These are phyloP conservation scores for Manis crassicaudata DNA, from an alignment of 2,797 vertebrate genomes.

Conservation along the genomic window DNA sequence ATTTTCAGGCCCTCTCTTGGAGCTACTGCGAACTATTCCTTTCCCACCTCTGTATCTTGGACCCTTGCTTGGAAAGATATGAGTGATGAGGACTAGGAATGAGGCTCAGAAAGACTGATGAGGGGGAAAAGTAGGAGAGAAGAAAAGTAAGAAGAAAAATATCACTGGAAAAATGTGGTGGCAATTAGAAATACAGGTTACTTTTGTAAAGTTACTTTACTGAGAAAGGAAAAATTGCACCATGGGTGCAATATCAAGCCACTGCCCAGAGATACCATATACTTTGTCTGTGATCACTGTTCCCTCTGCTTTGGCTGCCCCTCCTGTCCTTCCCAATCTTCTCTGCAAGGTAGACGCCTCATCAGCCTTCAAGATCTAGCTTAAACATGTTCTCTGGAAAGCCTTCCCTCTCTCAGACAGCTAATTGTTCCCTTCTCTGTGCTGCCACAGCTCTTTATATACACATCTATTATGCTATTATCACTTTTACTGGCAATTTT, in stretches of 20 bases:
- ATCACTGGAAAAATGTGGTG: not conserved
- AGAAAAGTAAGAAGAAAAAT: not conserved
- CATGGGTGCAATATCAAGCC: not conserved
- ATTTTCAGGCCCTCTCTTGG: not conserved
- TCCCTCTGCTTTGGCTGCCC: not conserved
- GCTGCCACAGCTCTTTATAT: constrained; percentile 12
- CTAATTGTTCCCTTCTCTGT: not conserved
- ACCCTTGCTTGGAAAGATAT: not conserved
- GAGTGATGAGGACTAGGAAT: not conserved
- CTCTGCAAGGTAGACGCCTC: constrained; percentile 44
- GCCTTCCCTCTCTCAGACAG: not conserved
- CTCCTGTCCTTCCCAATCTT: not conserved
- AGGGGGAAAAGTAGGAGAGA: not conserved
- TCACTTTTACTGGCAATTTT: constrained; percentile 34
- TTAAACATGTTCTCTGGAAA: not conserved
- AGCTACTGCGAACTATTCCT: not conserved
- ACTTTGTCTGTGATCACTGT: not conserved
- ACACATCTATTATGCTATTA: constrained; percentile 4
- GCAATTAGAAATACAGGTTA: constrained; percentile 13
- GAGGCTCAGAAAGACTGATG: constrained; percentile 4
- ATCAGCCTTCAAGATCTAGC: constrained; percentile 37
- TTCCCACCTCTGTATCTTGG: not conserved
- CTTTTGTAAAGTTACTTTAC: not conserved
- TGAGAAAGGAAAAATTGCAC: not conserved
- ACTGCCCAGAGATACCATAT: not conserved